A percentile compares a stretch with the other conserved stretches of the same genome.
Evolutionary conservation across 2,888 invertebrate genomes (phyloP).

Genomic region (Molanna angustata): DNA sequence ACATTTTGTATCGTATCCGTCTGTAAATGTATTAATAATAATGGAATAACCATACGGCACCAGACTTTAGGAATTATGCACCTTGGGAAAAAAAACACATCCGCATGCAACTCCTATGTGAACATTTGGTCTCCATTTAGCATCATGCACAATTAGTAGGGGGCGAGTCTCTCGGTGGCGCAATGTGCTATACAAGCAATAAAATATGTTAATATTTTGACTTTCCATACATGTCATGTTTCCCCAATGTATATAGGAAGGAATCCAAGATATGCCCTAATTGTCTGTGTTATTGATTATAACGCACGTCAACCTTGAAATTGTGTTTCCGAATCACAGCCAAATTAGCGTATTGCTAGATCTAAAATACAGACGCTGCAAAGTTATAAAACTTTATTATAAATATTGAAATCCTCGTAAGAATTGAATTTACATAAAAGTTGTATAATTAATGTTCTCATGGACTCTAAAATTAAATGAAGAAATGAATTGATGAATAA

Average conservation of each 20-base stretch:
- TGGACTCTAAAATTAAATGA: no score
- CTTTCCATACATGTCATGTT: background rate
- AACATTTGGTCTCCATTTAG: slow-evolving; percentile 29
- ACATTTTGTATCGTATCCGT: no score
- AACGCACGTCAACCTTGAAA: background rate
- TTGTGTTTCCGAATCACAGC: no score
- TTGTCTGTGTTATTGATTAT: background rate
- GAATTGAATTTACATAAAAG: no score
- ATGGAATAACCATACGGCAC: slow-evolving; percentile 21
- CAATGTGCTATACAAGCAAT: slow-evolving; percentile 9
- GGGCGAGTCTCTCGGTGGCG: slow-evolving; percentile 20
- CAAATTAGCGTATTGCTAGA: no score
- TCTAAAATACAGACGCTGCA: no score
- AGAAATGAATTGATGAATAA: no score
- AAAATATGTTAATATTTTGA: slow-evolving; percentile 4
- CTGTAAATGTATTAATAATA: no score
- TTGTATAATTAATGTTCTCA: no score
- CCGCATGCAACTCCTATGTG: slow-evolving; percentile 13
- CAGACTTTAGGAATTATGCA: slow-evolving; percentile 15
- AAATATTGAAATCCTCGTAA: no score
- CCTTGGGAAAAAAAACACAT: slow-evolving; percentile 28
- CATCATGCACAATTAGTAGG: slow-evolving; percentile 29
- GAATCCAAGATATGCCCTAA: background rate
- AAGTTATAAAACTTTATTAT: no score
- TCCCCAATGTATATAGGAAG: background rate